Percentiles rank a stretch among this genome's conserved stretches.
phyloP scores from a whole-genome alignment of 2,797 vertebrate species.

The Pipistrellus pygmaeus region DNA sequence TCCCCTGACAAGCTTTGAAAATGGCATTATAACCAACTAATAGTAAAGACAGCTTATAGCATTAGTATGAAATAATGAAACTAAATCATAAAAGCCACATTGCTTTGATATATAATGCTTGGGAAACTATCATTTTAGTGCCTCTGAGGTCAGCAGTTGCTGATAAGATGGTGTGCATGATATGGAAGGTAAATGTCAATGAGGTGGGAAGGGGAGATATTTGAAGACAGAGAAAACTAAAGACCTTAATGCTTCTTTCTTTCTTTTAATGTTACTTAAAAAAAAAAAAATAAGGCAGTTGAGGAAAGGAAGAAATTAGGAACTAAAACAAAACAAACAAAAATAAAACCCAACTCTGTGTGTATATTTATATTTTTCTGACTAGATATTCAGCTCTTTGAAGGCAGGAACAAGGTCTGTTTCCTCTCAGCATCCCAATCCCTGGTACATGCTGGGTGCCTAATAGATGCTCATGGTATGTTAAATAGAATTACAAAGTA shows the following conservation, averaged over 20 bases:
- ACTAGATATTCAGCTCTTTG: not conserved
- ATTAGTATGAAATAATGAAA: not conserved
- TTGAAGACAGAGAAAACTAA: slow-evolving; percentile 47
- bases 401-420: not conserved
- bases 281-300: not conserved
- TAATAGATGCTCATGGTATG: not conserved
- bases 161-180: not conserved
- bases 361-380: not conserved
- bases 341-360: not conserved
- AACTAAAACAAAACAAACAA: not conserved
- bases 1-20: not conserved
- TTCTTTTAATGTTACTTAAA: not conserved
- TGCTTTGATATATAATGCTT: not conserved
- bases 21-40: not conserved
- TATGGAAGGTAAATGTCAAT: not conserved
- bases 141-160: not conserved
- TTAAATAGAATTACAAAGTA: slow-evolving; percentile 33
- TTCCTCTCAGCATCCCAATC: slow-evolving; percentile 20
- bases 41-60: slow-evolving; percentile 3
- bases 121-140: not conserved
- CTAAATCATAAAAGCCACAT: slow-evolving; percentile 19
- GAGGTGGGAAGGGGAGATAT: not conserved
- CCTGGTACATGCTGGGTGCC: not conserved
- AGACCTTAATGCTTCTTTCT: not conserved
- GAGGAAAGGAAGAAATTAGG: not conserved